phyloP scores from a whole-genome alignment of 2,888 invertebrate species.

The Latrodectus elegans region DNA sequence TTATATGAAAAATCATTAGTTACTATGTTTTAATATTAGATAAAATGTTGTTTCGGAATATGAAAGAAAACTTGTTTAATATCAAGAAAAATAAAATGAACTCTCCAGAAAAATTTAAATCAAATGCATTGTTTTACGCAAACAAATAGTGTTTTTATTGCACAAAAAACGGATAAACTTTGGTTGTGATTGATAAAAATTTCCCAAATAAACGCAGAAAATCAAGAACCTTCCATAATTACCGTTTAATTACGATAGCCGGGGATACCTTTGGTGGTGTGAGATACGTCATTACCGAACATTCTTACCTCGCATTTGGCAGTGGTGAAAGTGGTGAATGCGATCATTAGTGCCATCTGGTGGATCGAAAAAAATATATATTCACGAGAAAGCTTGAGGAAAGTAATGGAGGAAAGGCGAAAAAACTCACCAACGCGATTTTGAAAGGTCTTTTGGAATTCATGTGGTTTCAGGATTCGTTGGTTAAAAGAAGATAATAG shows the following conservation, averaged over 20 bases:
- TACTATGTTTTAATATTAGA: too few relatives aligned
- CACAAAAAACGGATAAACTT: too few relatives aligned
- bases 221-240: slow-evolving; percentile 23
- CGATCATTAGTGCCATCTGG: slow-evolving; percentile 65
- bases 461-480: slow-evolving; percentile 40
- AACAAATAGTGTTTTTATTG: too few relatives aligned
- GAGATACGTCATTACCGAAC: slow-evolving; percentile 42
- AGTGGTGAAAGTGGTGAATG: slow-evolving; percentile 24
- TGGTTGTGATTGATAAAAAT: not conserved
- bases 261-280: slow-evolving; percentile 7
- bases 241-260: slow-evolving; percentile 40
- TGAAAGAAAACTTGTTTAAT: too few relatives aligned
- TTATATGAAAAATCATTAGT: too few relatives aligned
- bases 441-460: slow-evolving; percentile 65
- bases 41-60: too few relatives aligned
- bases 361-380: slow-evolving; percentile 35
- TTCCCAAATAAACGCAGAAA: slow-evolving; percentile 19
- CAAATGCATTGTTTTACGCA: too few relatives aligned
- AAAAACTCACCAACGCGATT: slow-evolving; percentile 43
- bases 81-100: too few relatives aligned
- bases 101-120: too few relatives aligned
- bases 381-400: slow-evolving; percentile 25
- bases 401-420: slow-evolving; percentile 11
- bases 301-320: slow-evolving; percentile 45
- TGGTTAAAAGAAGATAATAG: slow-evolving; percentile 50